phyloP scores from a whole-genome alignment of 1,140 invertebrate genomes.

The Polyergus mexicanus region DNA sequence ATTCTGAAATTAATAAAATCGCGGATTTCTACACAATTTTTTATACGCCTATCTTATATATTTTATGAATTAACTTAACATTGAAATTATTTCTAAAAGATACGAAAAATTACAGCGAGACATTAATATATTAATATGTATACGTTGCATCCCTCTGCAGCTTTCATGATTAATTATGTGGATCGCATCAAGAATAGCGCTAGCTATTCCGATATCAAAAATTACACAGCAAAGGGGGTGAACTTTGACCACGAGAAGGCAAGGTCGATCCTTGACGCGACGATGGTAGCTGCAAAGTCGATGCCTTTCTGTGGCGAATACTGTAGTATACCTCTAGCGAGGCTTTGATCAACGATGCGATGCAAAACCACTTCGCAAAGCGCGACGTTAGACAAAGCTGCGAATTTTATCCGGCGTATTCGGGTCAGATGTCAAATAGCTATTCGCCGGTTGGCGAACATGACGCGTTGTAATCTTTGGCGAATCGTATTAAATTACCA shows the following conservation, averaged over 20 bases:
- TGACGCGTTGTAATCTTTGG: conserved; percentile 33
- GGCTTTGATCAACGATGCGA: conserved; percentile 48
- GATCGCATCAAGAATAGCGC: neutral
- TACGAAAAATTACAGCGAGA: neutral
- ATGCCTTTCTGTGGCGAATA: neutral
- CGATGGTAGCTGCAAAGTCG: conserved; percentile 2
- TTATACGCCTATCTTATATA: neutral
- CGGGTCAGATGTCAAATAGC: conserved; percentile 39
- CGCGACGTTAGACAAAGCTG: conserved; percentile 33
- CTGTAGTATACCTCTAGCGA: neutral
- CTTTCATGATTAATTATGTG: neutral
- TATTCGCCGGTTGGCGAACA: conserved; percentile 19
- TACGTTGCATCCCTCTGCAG: too few species aligned
- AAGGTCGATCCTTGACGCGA: neutral
- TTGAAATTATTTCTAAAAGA: neutral
- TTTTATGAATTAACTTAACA: neutral
- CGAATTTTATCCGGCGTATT: conserved; percentile 45
- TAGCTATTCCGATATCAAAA: neutral
- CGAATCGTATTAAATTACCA: conserved; percentile 40
- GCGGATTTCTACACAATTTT: too few species aligned
- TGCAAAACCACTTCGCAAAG: conserved; percentile 29
- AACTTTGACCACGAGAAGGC: neutral
- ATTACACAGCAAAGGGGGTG: too few species aligned
- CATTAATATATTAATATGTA: neutral
- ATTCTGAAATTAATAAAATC: neutral